Percentiles rank a stretch among this genome's conserved stretches.
phyloP scores from a whole-genome alignment of 2,113 vertebrate species.

The Calypte anna region DNA sequence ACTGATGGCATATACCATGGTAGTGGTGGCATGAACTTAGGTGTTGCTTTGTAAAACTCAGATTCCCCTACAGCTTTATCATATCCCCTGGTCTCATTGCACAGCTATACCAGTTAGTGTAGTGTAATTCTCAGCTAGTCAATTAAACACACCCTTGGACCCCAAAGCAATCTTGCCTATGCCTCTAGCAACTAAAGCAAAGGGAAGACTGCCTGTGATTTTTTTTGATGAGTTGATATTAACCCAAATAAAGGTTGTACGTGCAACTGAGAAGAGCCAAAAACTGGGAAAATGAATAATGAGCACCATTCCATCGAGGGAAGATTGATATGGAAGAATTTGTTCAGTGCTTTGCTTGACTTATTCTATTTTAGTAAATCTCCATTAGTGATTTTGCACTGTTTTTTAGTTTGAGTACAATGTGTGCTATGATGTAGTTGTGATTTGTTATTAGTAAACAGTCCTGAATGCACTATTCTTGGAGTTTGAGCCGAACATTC shows the following conservation, averaged over 20 bases:
- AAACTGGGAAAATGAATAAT: neutral
- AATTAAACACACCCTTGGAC: neutral
- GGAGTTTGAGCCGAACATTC: fast-evolving
- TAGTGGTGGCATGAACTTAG: neutral
- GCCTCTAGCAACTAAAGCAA: neutral
- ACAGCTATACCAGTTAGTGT: neutral
- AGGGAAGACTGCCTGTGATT: neutral
- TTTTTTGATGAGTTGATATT: neutral
- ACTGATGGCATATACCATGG: too few relatives aligned
- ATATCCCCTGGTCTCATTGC: neutral
- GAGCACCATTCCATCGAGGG: fast-evolving
- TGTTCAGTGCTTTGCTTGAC: neutral
- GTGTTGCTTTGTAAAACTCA: neutral
- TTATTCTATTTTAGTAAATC: neutral
- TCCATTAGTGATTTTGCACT: neutral
- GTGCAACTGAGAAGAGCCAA: neutral
- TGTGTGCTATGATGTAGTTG: neutral
- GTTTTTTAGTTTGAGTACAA: neutral
- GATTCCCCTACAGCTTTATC: neutral
- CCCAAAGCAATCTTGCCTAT: neutral
- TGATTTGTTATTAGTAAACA: neutral
- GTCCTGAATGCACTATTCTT: neutral
- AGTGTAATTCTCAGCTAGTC: neutral
- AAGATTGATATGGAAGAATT: neutral
- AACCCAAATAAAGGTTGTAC: neutral